Conservation (phyloP, 2,888 invertebrate species). For the Hipparchia semele region DNA sequence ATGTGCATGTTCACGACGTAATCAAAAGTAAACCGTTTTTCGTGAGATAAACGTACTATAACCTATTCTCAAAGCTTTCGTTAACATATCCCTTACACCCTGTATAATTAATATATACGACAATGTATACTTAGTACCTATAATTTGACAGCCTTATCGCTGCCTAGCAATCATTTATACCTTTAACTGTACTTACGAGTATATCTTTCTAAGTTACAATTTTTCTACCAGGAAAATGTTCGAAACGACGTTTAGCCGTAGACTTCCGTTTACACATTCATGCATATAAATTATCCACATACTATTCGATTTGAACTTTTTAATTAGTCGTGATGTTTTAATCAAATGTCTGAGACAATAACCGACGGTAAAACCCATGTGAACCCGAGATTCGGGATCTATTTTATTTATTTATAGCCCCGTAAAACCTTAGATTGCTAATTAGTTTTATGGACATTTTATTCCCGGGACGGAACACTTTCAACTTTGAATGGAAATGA, state of each 20-base stretch:
- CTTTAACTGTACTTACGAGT: too few species aligned
- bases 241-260: neutral
- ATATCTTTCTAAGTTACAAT: neutral
- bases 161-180: too few species aligned
- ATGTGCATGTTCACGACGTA: too few species aligned
- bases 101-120: too few species aligned
- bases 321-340: slow-evolving; percentile 70
- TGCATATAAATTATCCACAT: slow-evolving; percentile 31
- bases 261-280: slow-evolving; percentile 32
- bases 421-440: slow-evolving; percentile 75
- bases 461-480: slow-evolving; percentile 58
- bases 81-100: too few species aligned
- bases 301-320: slow-evolving; percentile 42
- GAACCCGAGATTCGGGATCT: slow-evolving; percentile 53
- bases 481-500: slow-evolving; percentile 42
- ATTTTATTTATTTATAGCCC: slow-evolving; percentile 73
- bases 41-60: too few species aligned
- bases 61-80: too few species aligned
- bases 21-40: too few species aligned
- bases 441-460: slow-evolving; percentile 74
- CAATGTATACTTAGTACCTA: too few species aligned
- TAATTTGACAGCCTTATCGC: too few species aligned
- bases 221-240: slow-evolving; percentile 7
- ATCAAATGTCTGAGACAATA: slow-evolving; percentile 63
- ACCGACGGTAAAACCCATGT: slow-evolving; percentile 56